Percentiles rank a stretch among this genome's conserved stretches.
These are phyloP conservation scores for Eutolmus rufibarbis DNA, from an alignment of 2,888 invertebrate species.

Conservation along the genomic window DNA sequence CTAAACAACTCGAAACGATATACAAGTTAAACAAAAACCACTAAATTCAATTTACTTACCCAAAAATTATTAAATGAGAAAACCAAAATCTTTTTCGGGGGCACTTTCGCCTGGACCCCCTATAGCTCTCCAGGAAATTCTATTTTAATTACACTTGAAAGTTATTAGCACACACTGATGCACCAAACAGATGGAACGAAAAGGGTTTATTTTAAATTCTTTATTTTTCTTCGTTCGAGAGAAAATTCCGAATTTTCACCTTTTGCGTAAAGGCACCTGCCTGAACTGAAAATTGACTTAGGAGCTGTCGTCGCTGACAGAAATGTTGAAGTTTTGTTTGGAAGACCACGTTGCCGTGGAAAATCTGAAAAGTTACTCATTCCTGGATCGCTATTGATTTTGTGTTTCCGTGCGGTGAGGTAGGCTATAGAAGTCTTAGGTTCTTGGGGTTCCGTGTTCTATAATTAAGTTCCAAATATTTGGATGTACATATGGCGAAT, in stretches of 20 bases:
- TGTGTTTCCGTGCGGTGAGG: not conserved
- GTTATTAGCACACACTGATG: not conserved
- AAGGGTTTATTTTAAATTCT: not conserved
- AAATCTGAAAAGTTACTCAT: not conserved
- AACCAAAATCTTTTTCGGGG: not conserved
- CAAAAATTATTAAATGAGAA: not conserved
- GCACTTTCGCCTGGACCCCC: not conserved
- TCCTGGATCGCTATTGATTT: not conserved
- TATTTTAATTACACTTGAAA: slow-evolving; percentile 15
- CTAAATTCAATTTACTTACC: slow-evolving; percentile 9
- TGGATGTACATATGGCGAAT: not conserved
- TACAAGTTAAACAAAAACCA: not conserved
- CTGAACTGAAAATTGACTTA: not conserved
- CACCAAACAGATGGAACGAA: not conserved
- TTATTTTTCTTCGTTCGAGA: not conserved
- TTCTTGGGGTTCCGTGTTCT: not conserved
- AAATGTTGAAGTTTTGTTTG: slow-evolving; percentile 13
- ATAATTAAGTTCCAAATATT: not conserved
- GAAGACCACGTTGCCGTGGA: slow-evolving; percentile 16
- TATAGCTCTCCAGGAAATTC: not conserved
- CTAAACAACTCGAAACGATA: not conserved
- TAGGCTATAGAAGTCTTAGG: too few relatives aligned
- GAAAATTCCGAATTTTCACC: not conserved
- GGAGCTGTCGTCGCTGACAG: not conserved
- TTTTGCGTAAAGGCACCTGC: not conserved